Conservation (phyloP, 1,140 invertebrate species). For the Meloidogyne exigua region DNA sequence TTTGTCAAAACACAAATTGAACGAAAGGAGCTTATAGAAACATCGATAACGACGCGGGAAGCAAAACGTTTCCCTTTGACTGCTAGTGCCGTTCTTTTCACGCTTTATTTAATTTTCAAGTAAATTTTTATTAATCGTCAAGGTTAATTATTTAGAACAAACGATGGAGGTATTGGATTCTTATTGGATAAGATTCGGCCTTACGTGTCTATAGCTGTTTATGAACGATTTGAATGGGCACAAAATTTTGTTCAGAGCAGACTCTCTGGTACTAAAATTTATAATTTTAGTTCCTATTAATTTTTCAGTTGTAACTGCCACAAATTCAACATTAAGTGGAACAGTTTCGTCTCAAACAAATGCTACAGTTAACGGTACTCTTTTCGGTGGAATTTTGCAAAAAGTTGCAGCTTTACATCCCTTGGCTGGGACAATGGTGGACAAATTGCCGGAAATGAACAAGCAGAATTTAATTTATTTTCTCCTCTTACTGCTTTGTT, state of each 20-base stretch:
- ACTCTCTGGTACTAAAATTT: background rate
- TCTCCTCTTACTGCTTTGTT: conserved; percentile 54
- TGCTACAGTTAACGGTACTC: background rate
- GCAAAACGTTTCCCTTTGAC: conserved; percentile 48
- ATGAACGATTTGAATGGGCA: conserved; percentile 29
- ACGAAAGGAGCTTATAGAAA: conserved; percentile 45
- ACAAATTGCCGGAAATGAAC: conserved; percentile 47
- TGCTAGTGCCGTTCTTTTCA: conserved; percentile 49
- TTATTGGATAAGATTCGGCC: conserved; percentile 24
- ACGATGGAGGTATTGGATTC: conserved; percentile 30
- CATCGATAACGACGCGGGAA: conserved; percentile 46
- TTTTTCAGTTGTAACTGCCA: conserved; percentile 17
- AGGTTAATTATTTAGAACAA: conserved; percentile 27
- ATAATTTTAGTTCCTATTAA: background rate
- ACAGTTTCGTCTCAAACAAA: background rate
- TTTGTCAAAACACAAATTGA: conserved; percentile 40
- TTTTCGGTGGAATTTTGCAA: conserved; percentile 13
- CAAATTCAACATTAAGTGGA: conserved; percentile 16
- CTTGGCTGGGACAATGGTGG: conserved; percentile 5
- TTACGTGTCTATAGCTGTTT: conserved; percentile 25
- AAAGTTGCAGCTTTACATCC: conserved; percentile 20
- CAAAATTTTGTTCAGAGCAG: conserved; percentile 30
- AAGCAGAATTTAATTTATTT: conserved; percentile 53
- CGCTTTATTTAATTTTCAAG: conserved; percentile 55
- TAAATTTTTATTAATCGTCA: background rate